A percentile compares a stretch with the other conserved stretches of the same genome.
Conservation (phyloP, 2,113 vertebrate species). For the Anhinga anhinga region DNA sequence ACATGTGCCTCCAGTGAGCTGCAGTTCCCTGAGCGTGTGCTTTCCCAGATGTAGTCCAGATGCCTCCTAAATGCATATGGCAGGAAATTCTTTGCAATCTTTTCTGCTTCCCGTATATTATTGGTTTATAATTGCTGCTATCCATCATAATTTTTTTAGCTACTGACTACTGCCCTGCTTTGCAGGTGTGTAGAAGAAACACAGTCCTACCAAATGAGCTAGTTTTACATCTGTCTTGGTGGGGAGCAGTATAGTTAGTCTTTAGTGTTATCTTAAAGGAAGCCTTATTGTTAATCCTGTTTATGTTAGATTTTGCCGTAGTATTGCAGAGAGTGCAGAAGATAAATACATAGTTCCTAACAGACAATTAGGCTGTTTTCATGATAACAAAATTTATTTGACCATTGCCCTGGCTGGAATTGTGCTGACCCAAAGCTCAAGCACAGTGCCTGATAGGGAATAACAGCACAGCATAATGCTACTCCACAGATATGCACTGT, state of each 20-base stretch:
- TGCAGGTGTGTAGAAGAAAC: constrained; percentile 68
- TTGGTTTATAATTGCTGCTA: constrained; percentile 74
- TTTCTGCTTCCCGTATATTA: constrained; percentile 68
- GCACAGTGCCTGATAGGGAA: neutral
- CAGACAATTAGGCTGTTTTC: neutral
- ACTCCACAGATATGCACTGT: neutral
- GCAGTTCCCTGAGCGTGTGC: constrained; percentile 13
- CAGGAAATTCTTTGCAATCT: constrained; percentile 71
- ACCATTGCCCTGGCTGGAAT: neutral
- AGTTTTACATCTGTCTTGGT: neutral
- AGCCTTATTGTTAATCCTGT: neutral
- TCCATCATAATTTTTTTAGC: constrained; percentile 70
- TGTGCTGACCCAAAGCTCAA: neutral
- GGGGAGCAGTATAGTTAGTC: neutral
- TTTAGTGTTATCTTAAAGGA: neutral
- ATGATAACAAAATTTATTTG: neutral
- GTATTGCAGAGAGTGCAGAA: neutral
- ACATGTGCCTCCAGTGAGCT: constrained; percentile 25
- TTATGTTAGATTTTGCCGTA: no score
- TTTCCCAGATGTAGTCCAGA: constrained; percentile 73
- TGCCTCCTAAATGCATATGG: constrained; percentile 66
- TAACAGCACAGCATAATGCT: neutral
- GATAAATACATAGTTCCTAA: neutral
- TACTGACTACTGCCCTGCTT: constrained; percentile 58
- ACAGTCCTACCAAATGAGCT: constrained; percentile 1